A percentile compares a stretch with the other conserved stretches of the same genome.
Evolutionary conservation across 2,888 invertebrate species (phyloP).

Genomic region (Hoplodrina blanda): DNA sequence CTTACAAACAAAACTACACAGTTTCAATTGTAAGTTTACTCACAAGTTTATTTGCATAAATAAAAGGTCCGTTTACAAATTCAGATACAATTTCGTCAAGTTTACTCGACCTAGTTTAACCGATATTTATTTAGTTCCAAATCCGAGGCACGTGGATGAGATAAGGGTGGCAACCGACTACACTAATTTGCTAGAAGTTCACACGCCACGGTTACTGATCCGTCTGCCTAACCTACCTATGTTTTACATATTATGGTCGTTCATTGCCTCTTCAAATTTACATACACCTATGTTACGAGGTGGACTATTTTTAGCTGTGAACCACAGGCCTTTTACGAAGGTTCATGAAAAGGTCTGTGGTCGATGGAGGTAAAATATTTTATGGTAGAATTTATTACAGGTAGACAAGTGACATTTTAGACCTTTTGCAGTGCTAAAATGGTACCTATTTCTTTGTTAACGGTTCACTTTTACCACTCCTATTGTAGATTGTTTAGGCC

Average conservation of each 20-base stretch:
- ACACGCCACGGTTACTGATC: slow-evolving; percentile 10
- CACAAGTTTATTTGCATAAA: background rate
- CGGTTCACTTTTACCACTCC: background rate
- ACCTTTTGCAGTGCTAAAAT: background rate
- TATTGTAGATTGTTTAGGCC: background rate
- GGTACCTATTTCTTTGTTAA: background rate
- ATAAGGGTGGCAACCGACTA: slow-evolving; percentile 7
- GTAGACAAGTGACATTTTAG: background rate
- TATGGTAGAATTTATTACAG: slow-evolving; percentile 26
- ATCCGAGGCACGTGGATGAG: background rate
- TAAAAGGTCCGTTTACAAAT: background rate
- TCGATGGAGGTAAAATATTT: slow-evolving; percentile 36
- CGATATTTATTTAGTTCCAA: slow-evolving; percentile 8
- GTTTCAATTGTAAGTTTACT: too few species aligned
- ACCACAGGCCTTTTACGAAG: slow-evolving; percentile 36
- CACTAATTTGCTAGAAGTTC: slow-evolving; percentile 21
- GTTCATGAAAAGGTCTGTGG: slow-evolving; percentile 30
- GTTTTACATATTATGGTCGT: slow-evolving; percentile 10
- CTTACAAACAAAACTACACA: too few species aligned
- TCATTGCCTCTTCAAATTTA: slow-evolving; percentile 16
- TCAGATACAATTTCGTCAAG: slow-evolving; percentile 11
- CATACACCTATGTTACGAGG: slow-evolving; percentile 8
- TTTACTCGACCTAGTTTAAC: slow-evolving; percentile 10
- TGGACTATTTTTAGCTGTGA: slow-evolving; percentile 39
- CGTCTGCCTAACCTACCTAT: background rate